Evolutionary conservation across 2,888 invertebrate genomes (phyloP).

Genomic region (Frankliniella fusca): DNA sequence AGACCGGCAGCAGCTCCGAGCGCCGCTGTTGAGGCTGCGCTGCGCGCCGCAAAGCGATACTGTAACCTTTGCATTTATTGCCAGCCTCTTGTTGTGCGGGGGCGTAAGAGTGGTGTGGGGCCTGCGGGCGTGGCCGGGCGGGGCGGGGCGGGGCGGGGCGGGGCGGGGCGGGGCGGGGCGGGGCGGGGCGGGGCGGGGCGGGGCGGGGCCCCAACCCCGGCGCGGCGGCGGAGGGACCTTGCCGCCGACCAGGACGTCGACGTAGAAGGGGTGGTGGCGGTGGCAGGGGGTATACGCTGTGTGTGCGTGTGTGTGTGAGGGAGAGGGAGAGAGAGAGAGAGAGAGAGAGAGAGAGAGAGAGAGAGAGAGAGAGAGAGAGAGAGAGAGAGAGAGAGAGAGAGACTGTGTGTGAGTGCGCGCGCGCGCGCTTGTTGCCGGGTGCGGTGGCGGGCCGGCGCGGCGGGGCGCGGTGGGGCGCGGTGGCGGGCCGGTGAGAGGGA

Average conservation of each 20-base stretch:
- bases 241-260: background rate
- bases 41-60: too few species aligned
- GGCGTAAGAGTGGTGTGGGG: too few species aligned
- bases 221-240: background rate
- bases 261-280: background rate
- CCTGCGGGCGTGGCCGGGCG: background rate
- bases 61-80: background rate
- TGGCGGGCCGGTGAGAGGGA: background rate
- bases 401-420: background rate
- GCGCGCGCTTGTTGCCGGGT: constrained; percentile 12
- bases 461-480: background rate
- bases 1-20: too few species aligned
- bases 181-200: background rate
- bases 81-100: background rate
- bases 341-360: background rate
- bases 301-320: background rate
- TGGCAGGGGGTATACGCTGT: background rate
- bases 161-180: background rate
- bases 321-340: background rate
- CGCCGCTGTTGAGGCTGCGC: too few species aligned
- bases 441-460: background rate
- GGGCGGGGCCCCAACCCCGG: background rate
- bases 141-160: background rate
- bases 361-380: constrained; percentile 10
- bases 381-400: constrained; percentile 18